Conservation (phyloP, 2,888 invertebrate genomes). For the Pandemis corylana region DNA sequence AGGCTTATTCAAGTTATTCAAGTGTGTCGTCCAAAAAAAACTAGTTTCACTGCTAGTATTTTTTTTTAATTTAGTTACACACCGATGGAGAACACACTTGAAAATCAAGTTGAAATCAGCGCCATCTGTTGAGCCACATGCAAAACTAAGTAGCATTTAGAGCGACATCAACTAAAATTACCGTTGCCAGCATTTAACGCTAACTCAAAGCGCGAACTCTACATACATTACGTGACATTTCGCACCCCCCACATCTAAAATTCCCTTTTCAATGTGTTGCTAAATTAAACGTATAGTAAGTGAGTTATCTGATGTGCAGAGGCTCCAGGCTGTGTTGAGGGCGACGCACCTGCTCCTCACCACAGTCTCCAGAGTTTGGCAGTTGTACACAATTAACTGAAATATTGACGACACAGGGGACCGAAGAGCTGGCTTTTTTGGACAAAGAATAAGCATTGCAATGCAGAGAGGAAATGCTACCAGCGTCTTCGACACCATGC, state of each 20-base stretch:
- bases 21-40: too few relatives aligned
- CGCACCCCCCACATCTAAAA: constrained; percentile 23
- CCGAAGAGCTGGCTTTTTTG: too few relatives aligned
- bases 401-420: too few relatives aligned
- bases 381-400: background rate
- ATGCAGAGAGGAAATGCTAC: too few relatives aligned
- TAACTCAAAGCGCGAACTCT: background rate
- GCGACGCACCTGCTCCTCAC: constrained; percentile 28
- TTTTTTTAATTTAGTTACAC: too few relatives aligned
- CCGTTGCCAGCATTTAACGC: background rate
- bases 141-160: background rate
- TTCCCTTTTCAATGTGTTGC: constrained; percentile 33
- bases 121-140: too few relatives aligned
- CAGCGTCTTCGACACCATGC: too few relatives aligned
- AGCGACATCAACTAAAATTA: background rate
- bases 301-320: constrained; percentile 37
- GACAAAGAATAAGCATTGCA: too few relatives aligned
- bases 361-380: constrained; percentile 12
- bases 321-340: constrained; percentile 31
- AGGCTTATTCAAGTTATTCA: too few relatives aligned
- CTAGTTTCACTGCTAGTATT: too few relatives aligned
- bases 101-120: too few relatives aligned
- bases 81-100: too few relatives aligned
- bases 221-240: constrained; percentile 14
- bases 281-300: constrained; percentile 41